phyloP scores from a whole-genome alignment of 2,888 invertebrate species.

The Chloromyia formosa region DNA sequence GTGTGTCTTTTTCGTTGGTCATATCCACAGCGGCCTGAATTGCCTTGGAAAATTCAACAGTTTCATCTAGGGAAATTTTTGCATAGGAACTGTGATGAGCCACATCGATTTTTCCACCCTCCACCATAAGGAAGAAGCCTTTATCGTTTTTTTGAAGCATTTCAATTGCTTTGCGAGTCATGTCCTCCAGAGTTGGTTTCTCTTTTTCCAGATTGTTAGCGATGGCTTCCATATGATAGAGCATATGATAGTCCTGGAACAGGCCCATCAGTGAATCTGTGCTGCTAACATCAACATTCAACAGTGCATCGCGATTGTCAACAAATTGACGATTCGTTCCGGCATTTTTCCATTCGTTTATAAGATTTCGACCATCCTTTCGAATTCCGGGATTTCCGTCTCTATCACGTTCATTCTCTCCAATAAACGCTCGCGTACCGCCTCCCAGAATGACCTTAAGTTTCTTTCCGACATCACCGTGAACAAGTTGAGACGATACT shows the following conservation, averaged over 20 bases:
- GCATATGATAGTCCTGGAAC: slow-evolving; percentile 73
- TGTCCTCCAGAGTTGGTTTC: slow-evolving; percentile 77
- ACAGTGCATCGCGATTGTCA: slow-evolving; percentile 65
- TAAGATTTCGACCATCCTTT: slow-evolving; percentile 72
- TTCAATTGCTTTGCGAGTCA: slow-evolving; percentile 81
- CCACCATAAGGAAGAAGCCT: slow-evolving; percentile 83
- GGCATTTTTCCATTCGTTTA: slow-evolving; percentile 69
- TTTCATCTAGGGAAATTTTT: slow-evolving; percentile 60
- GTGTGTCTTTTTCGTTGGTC: slow-evolving; percentile 74
- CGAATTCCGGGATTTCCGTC: slow-evolving; percentile 68
- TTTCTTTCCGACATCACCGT: slow-evolving; percentile 71
- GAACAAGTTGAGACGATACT: slow-evolving; percentile 76
- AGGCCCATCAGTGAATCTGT: slow-evolving; percentile 73
- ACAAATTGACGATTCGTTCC: slow-evolving; percentile 63
- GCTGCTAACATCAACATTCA: slow-evolving; percentile 61
- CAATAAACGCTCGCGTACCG: slow-evolving; percentile 57
- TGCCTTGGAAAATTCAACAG: slow-evolving; percentile 78
- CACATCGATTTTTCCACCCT: slow-evolving; percentile 67
- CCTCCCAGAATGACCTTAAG: slow-evolving; percentile 70
- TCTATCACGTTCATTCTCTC: slow-evolving; percentile 64
- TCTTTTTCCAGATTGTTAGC: slow-evolving; percentile 38
- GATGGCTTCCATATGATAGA: slow-evolving; percentile 72
- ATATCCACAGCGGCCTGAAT: slow-evolving; percentile 70
- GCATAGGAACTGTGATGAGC: slow-evolving; percentile 60
- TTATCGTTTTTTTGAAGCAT: slow-evolving; percentile 70